phyloP scores from a whole-genome alignment of 2,888 invertebrate species.

The Lagria hirta region DNA sequence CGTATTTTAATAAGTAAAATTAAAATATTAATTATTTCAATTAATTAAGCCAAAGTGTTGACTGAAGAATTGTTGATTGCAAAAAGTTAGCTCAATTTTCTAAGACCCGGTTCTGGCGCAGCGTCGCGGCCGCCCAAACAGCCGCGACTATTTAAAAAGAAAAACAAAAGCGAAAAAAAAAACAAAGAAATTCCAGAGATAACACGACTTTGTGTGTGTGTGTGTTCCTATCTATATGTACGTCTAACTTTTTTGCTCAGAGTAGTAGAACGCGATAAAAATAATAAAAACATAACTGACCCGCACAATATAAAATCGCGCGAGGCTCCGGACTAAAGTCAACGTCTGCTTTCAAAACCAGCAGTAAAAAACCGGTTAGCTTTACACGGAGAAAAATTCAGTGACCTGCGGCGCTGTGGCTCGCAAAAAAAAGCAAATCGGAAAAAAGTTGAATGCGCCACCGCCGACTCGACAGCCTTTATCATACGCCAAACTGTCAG shows the following conservation, averaged over 20 bases:
- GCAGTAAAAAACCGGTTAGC: conserved; percentile 51
- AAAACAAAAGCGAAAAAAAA: too few relatives aligned
- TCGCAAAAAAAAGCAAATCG: conserved; percentile 42
- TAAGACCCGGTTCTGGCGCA: background rate
- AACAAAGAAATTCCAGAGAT: too few relatives aligned
- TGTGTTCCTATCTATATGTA: conserved; percentile 19
- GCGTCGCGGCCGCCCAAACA: conserved; percentile 3
- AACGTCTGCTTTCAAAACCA: conserved; percentile 46
- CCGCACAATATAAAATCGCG: conserved; percentile 53
- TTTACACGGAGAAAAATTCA: conserved; percentile 42
- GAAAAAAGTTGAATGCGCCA: conserved; percentile 32
- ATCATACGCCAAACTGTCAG: too few relatives aligned
- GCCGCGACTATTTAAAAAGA: too few relatives aligned
- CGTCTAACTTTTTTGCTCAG: conserved; percentile 44
- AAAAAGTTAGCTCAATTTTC: too few relatives aligned
- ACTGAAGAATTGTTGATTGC: too few relatives aligned
- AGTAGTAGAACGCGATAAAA: conserved; percentile 49
- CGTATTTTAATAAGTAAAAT: too few relatives aligned
- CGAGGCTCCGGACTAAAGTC: conserved; percentile 30
- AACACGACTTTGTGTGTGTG: too few relatives aligned
- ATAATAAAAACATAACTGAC: conserved; percentile 54
- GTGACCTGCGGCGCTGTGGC: conserved; percentile 40
- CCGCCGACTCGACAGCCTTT: conserved; percentile 14
- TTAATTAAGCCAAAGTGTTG: too few relatives aligned
- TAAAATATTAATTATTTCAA: too few relatives aligned